Evolutionary conservation across 1,140 invertebrate genomes (phyloP).

Genomic region (Drosophila repleta): DNA sequence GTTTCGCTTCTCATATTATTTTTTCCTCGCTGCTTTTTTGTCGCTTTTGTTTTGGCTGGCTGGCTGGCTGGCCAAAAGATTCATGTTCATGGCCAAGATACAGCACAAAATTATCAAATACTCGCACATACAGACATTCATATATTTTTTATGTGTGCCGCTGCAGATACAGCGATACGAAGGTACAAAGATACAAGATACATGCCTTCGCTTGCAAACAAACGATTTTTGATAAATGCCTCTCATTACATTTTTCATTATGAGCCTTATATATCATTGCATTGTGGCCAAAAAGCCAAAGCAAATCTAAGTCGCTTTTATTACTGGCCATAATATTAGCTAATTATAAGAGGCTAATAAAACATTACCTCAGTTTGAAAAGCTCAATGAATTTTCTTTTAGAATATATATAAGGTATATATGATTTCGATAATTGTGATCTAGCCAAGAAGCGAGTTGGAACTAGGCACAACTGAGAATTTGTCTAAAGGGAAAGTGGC

Average conservation of each 20-base stretch:
- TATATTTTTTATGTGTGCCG: slow-evolving; percentile 61
- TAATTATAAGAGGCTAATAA: background rate
- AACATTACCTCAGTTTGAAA: background rate
- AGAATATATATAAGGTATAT: background rate
- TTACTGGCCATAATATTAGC: slow-evolving; percentile 8
- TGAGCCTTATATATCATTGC: slow-evolving; percentile 63
- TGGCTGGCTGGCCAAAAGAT: slow-evolving; percentile 54
- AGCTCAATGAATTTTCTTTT: background rate
- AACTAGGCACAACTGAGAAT: too few species aligned
- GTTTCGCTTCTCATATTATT: slow-evolving; percentile 22
- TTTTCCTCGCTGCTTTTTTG: slow-evolving; percentile 23
- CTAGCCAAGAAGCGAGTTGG: too few species aligned
- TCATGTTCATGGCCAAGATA: slow-evolving; percentile 74
- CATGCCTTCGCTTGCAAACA: slow-evolving; percentile 54
- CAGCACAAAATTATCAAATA: slow-evolving; percentile 75
- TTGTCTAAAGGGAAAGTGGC: slow-evolving; percentile 62
- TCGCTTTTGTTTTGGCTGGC: slow-evolving; percentile 44
- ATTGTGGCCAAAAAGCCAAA: slow-evolving; percentile 46
- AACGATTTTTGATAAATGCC: slow-evolving; percentile 76
- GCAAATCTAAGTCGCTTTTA: slow-evolving; percentile 16
- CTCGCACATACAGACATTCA: slow-evolving; percentile 54
- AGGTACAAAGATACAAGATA: slow-evolving; percentile 39
- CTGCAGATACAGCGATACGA: slow-evolving; percentile 48
- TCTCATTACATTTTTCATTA: slow-evolving; percentile 77
- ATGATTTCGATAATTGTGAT: too few species aligned